Base-by-base conservation (phyloP, 2,113 vertebrate species). In the Ondatra zibethicus region DNA sequence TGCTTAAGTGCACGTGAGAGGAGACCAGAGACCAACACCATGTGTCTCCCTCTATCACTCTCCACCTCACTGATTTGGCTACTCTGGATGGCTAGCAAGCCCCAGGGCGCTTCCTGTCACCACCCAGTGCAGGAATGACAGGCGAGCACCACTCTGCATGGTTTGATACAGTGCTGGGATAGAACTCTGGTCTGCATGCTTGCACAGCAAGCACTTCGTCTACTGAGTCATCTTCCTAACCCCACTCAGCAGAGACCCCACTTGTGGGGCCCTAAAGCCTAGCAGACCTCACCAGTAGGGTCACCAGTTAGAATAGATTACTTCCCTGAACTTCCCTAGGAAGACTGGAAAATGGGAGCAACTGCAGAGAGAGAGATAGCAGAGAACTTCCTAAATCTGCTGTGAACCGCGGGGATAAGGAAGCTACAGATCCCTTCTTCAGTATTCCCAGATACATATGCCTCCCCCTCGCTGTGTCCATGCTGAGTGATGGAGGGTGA, bases 341-440 rank as follows among this genome's bases (percentile, higher is more conserved):
- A 93, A 96, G 78, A 92, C 55, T 11, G 70, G 96, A 88, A 89
- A 95, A 55, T 0, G 11, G 75, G 13, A 68, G 29, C 11, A 5
- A 47, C 78, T 66, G 23, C 77, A 78, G 82, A 78, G 81, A 92
- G 55, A 78, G 58, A 88, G 93, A 97, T 76, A 77, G 12, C 61
- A 89, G 81, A 86, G 85, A 42, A 95, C 95, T 95, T 97, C 96
- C 96, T 88, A 92, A 95, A 92, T 8, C 33, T 1, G 81, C 11
- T 63, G 23, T 12, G 88, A 91, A 85, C 92, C 94, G 42, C 61
- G 39, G 92, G 33, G 63, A 73, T 88, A 94, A 95, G 84, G 91
- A 81, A 95, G 50, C 85, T 86, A 7, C 47, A 92, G n/a, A 92
- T 91, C 95, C 92, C 89, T 91, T 89, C 68, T 33, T 89, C 73